These are phyloP conservation scores for Theristicus caerulescens DNA, from an alignment of 2,113 vertebrate species.

Conservation along the genomic window DNA sequence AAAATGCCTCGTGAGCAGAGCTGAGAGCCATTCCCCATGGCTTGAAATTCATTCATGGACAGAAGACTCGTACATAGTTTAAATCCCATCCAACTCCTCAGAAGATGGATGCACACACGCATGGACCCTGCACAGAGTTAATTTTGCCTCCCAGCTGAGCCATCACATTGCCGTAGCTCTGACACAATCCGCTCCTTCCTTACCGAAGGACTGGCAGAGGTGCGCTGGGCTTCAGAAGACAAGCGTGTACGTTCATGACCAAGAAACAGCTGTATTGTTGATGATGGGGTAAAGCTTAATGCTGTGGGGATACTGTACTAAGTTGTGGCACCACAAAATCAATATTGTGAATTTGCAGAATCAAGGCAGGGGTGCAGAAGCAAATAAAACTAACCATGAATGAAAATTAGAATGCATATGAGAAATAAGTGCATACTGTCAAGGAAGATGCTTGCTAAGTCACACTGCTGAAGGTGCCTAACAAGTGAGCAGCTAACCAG, in stretches of 20 bases:
- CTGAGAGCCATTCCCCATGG: neutral
- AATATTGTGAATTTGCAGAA: neutral
- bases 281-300: neutral
- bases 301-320: neutral
- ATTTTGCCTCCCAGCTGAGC: neutral
- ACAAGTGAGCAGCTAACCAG: constrained; percentile 1
- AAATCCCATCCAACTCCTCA: neutral
- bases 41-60: neutral
- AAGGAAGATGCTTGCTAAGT: neutral
- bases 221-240: neutral
- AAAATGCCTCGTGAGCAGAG: neutral
- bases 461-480: neutral
- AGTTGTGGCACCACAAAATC: neutral
- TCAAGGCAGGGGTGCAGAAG: neutral
- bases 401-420: neutral
- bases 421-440: neutral
- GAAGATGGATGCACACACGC: rapidly evolving
- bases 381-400: neutral
- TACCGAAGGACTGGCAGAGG: neutral
- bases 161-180: neutral
- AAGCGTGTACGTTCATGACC: neutral
- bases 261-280: too few relatives aligned
- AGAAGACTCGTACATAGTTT: neutral
- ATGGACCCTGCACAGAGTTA: rapidly evolving
- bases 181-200: neutral